phyloP scores from a whole-genome alignment of 2,888 invertebrate species.

The Myathropa florea region DNA sequence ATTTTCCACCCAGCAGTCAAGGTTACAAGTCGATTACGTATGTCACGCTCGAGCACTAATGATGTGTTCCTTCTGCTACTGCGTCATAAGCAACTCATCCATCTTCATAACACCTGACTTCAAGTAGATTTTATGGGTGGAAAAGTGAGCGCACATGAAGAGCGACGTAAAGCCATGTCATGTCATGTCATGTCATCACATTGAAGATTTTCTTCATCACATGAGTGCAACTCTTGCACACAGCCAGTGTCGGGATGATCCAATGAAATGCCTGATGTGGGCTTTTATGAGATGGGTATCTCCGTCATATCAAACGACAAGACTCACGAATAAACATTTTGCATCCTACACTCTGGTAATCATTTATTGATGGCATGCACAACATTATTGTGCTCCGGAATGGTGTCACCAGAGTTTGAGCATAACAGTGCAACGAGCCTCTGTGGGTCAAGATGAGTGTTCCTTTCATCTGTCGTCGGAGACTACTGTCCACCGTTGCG shows the following conservation, averaged over 20 bases:
- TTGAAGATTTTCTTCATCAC: conserved; percentile 25
- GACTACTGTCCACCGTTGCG: conserved; percentile 7
- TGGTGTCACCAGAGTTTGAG: conserved; percentile 34
- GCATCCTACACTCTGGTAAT: conserved; percentile 44
- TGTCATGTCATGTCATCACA: conserved; percentile 14
- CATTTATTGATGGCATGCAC: conserved; percentile 15
- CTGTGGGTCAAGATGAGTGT: conserved; percentile 62
- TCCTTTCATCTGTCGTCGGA: conserved; percentile 1
- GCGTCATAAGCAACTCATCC: conserved; percentile 15
- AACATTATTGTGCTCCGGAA: conserved; percentile 16
- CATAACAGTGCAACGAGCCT: conserved; percentile 20
- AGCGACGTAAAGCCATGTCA: background rate
- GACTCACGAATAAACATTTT: conserved; percentile 40
- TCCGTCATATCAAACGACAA: too few relatives aligned
- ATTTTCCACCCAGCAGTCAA: conserved; percentile 4
- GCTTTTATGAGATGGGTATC: conserved; percentile 4
- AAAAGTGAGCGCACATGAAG: background rate
- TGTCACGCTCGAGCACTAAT: conserved; percentile 14
- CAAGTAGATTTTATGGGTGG: background rate
- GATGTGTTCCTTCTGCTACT: conserved; percentile 2
- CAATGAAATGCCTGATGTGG: conserved; percentile 24
- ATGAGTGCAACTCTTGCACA: background rate
- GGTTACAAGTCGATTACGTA: conserved; percentile 16
- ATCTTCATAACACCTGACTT: conserved; percentile 7
- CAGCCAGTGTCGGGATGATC: conserved; percentile 1